These are phyloP conservation scores for Epizoanthus scotinus DNA, from an alignment of 92 coral and sea anemone genomes.

Conservation along the genomic window DNA sequence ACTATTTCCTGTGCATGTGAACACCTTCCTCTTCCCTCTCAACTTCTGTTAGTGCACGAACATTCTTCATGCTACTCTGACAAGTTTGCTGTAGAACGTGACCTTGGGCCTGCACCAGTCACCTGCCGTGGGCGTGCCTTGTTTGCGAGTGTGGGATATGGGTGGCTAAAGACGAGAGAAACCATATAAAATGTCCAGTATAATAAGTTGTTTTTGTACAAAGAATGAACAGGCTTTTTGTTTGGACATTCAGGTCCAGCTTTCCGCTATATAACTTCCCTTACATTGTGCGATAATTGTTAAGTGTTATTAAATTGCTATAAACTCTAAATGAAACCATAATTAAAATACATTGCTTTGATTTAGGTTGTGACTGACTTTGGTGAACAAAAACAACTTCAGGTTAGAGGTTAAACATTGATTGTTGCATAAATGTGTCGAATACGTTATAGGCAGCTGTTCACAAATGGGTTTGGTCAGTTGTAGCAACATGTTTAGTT, in stretches of 20 bases:
- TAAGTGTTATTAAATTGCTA: background rate
- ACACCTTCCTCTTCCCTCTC: background rate
- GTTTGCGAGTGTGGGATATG: background rate
- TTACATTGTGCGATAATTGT: background rate
- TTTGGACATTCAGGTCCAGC: no score
- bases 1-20: background rate
- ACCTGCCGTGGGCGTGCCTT: background rate
- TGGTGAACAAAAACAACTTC: slow-evolving; percentile 59
- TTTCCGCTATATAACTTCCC: background rate
- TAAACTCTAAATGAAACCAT: background rate
- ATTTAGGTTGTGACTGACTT: slow-evolving; percentile 58
- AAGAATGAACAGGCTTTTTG: background rate
- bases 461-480: background rate
- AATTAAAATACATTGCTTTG: slow-evolving; percentile 2
- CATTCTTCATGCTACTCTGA: background rate
- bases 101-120: slow-evolving; percentile 24
- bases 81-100: background rate
- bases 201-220: background rate
- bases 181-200: background rate
- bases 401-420: slow-evolving; percentile 55
- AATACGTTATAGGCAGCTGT: background rate
- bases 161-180: background rate
- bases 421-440: background rate
- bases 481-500: background rate
- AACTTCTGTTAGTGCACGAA: no score